Evolutionary conservation across 2,797 vertebrate species (phyloP).

Genomic region (Furcifer pardalis): DNA sequence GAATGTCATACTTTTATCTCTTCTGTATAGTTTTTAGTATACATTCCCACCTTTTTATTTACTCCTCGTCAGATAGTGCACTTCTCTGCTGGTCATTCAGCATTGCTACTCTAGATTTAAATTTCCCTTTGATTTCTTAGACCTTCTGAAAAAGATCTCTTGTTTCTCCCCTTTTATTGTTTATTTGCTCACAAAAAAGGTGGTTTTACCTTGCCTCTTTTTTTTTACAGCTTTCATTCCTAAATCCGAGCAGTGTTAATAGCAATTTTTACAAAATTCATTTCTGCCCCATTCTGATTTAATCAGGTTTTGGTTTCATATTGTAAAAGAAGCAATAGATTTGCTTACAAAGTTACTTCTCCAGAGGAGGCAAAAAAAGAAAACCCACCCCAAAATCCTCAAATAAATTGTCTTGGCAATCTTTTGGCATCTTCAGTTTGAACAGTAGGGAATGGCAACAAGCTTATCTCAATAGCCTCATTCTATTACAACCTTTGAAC

Average conservation of each 20-base stretch:
- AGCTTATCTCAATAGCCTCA: conserved; percentile 15
- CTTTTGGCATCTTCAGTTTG: conserved; percentile 16
- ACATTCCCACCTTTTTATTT: no score
- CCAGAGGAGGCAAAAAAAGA: conserved; percentile 6
- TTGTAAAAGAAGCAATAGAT: conserved; percentile 13
- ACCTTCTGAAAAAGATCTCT: no score
- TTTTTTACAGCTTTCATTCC: background rate
- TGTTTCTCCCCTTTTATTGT: no score
- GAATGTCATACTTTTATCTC: no score
- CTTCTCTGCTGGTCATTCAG: no score
- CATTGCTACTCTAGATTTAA: no score
- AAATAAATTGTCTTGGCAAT: conserved; percentile 23
- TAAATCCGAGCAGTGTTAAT: background rate
- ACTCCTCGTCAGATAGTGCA: no score
- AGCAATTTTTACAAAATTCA: background rate
- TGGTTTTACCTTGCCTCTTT: background rate
- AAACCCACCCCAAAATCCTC: conserved; percentile 1
- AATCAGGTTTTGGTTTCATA: conserved; percentile 23
- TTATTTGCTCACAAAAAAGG: background rate
- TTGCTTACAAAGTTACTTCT: conserved; percentile 30
- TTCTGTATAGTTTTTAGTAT: no score
- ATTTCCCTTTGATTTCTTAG: no score
- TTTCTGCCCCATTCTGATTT: conserved; percentile 1
- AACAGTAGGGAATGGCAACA: conserved; percentile 9
- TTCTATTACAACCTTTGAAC: conserved; percentile 25